Evolutionary conservation across 2,113 vertebrate genomes (phyloP), one percentile per base, ranked within the genome.

Genomic region (Protomyctophum bolini): DNA sequence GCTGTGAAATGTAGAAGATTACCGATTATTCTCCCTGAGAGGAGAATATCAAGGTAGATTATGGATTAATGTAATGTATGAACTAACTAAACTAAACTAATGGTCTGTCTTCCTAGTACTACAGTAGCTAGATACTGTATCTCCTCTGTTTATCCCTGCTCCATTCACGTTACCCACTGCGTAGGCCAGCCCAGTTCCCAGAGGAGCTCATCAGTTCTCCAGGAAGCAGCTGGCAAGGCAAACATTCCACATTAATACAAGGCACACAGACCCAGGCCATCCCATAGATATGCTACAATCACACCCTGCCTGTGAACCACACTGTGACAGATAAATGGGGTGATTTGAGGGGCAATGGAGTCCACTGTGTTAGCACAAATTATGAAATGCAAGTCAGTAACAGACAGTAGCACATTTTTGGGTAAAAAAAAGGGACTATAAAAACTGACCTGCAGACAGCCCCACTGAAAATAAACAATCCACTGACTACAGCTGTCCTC

Each of bases 121-220:
- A 21, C 21, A 21, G 21, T 21, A 52, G 1, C 33, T 41, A 41
- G 33, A 41, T 6, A 52, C 7, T 52, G 50, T 8, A 41, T 41
- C 33, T 41, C 33, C 33, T n/a, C 11, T 68, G 2, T 21, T 11
- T 46, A 10, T n/a, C n/a, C 1, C 56, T 21, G 2, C 56, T 70
- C 48, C n/a, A 29, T 73, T 73, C 49, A 79, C 33, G 51, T 58
- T 50, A 28, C 6, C 10, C 51, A 12, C 4, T 12, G 4, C 11
- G 29, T 61, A 12, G 8, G 50, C 0, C 9, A 29, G 29, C 51
- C 6, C 33, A 70, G 63, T 81, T 76, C 59, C 65, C 58, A 45
- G 68, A 66, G 46, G 8, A 61, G 71, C 68, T 49, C 66, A 75
- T 73, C 72, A 56, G 4, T 79, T 70, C 79, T 49, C 4, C 76